Evolutionary conservation across 2,113 vertebrate species (phyloP).

Genomic region (Grammomys dolichurus): DNA sequence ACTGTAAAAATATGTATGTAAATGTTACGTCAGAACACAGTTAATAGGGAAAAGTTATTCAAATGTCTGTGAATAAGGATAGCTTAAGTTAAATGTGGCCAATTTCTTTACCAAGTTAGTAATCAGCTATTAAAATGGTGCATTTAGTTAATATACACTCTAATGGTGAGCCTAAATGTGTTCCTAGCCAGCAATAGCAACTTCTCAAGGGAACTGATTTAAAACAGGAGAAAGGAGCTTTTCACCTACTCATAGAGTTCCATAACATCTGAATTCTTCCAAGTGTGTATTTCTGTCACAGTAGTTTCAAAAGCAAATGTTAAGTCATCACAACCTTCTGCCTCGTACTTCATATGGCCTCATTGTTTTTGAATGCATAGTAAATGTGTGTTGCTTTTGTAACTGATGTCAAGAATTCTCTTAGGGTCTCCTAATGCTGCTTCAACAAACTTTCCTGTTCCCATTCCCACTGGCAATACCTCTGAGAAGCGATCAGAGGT

Average conservation of each 20-base stretch:
- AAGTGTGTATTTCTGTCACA: background rate
- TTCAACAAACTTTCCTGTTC: background rate
- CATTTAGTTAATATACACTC: background rate
- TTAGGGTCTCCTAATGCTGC: background rate
- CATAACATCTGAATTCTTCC: background rate
- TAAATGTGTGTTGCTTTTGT: slow-evolving; percentile 7
- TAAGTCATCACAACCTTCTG: slow-evolving; percentile 20
- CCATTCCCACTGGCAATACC: background rate
- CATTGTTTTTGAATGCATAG: background rate
- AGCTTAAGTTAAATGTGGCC: background rate
- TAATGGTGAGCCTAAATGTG: background rate
- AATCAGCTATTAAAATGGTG: background rate
- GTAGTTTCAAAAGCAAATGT: background rate
- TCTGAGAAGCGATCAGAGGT: background rate
- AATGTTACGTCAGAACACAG: background rate
- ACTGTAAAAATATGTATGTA: background rate
- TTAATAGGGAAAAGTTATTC: background rate
- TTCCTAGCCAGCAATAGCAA: background rate
- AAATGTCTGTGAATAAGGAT: background rate
- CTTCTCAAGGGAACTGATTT: slow-evolving; percentile 3
- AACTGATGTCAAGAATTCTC: background rate
- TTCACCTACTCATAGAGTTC: background rate
- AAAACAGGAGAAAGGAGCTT: background rate
- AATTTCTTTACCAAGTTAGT: background rate
- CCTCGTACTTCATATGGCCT: background rate